Evolutionary conservation across 2,797 vertebrate genomes (phyloP).

Genomic region (Meda fulgida): DNA sequence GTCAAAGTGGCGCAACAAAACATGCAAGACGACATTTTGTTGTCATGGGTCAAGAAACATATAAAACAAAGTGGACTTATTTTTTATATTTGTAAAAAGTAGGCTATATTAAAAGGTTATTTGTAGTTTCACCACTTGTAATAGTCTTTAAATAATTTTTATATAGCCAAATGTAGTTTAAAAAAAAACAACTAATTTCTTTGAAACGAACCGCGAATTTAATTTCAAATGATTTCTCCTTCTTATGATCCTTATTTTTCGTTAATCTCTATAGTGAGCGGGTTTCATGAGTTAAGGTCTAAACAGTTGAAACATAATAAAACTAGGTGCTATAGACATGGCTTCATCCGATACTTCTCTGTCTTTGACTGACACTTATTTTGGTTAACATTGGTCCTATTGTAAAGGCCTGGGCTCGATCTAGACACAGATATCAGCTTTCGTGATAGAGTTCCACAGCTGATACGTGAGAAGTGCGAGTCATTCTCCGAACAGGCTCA

Average conservation of each 20-base stretch:
- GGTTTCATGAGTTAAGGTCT: background rate
- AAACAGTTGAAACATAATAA: background rate
- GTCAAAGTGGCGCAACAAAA: background rate
- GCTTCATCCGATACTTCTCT: constrained; percentile 54
- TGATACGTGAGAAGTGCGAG: constrained; percentile 66
- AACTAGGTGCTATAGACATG: constrained; percentile 26
- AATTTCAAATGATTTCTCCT: background rate
- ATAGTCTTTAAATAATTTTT: background rate
- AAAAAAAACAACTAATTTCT: too few species aligned
- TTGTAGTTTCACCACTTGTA: background rate
- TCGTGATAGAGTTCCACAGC: constrained; percentile 62
- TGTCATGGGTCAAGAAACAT: background rate
- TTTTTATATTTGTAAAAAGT: background rate
- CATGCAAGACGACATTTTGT: background rate
- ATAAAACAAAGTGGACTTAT: too few species aligned
- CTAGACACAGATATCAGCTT: constrained; percentile 54
- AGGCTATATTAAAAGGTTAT: background rate
- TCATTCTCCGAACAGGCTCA: constrained; percentile 62
- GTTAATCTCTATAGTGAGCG: background rate
- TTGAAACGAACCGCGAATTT: background rate
- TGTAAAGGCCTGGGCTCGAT: constrained; percentile 52
- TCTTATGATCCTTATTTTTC: background rate
- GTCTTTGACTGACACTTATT: constrained; percentile 62
- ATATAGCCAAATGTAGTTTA: background rate
- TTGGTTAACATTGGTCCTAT: constrained; percentile 61